Evolutionary conservation across 35 echinoderm and acorn worm species (phyloP), one percentile per base, ranked within the genome.

Genomic region (Lytechinus pictus): DNA sequence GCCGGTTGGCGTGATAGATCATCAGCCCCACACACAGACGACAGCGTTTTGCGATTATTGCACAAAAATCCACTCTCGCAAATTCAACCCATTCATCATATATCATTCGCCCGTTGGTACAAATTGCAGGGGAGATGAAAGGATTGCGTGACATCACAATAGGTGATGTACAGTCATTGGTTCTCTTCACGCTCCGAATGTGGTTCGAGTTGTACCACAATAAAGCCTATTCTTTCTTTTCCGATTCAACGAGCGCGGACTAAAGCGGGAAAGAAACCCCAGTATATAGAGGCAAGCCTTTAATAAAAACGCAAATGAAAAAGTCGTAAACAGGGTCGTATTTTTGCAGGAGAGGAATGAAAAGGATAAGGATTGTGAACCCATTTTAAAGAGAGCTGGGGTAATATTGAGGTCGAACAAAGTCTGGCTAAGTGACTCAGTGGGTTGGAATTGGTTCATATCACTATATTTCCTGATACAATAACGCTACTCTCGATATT

Each of bases 381-480:
- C 24, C n/a, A 79, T n/a, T 27, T 60, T 19, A 79, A 79, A 79
- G 66, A 79, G 66, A 79, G 66, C 21, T 79, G 61, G 61, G 11
- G 66, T 79, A 24, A 79, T 24, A 79, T 71, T 79, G 6, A 79
- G 66, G 66, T 79, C 66, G 19, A 24, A 79, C 66, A 79, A 79
- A 58, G 9, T 58, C 61, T 71, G 61, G 13, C 19, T 6, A n/a
- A 5, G 24, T 79, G 66, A 79, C 66, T 79, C 19, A n/a, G 66
- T 19, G 66, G 19, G 66, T 24, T 8, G 66, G 66, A 24, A 79
- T 79, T 16, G 16, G 19, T 19, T 14, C 8, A 5, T 14, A 79
- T 79, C 19, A 24, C 66, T 79, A 79, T 79, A 79, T 79, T 79
- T 79, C 66, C 66, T 79, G 66, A 79, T 79, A 79, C 66, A n/a